Conservation (phyloP, 2,113 vertebrate genomes). For the Sylvia atricapilla region DNA sequence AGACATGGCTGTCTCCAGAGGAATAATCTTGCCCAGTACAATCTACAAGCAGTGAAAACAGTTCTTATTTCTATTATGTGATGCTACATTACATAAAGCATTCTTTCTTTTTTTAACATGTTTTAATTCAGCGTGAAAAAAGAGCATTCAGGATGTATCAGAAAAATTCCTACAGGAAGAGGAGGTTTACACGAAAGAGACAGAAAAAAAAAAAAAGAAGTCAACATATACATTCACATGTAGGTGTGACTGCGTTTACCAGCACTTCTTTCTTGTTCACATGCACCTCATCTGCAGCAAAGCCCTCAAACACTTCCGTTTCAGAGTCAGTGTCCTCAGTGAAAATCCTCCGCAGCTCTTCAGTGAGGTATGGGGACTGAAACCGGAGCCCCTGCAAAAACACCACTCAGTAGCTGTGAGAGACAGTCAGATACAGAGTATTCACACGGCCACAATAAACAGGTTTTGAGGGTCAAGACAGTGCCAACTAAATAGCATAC, state of each 20-base stretch:
- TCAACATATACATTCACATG: neutral
- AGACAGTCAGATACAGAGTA: neutral
- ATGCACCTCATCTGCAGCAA: constrained; percentile 65
- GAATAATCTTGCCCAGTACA: neutral
- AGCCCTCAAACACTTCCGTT: constrained; percentile 85
- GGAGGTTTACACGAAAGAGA: neutral
- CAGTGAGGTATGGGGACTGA: constrained; percentile 80
- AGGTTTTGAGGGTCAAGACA: neutral
- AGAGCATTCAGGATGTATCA: neutral
- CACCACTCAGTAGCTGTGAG: neutral
- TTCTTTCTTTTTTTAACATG: neutral
- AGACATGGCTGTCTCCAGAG: neutral
- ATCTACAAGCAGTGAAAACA: neutral
- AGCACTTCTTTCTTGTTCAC: constrained; percentile 41
- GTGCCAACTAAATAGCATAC: neutral
- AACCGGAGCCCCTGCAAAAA: constrained; percentile 71
- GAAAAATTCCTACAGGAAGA: neutral
- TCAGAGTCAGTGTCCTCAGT: constrained; percentile 89
- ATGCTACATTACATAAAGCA: neutral
- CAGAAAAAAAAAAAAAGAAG: neutral
- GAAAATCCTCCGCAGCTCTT: constrained; percentile 84
- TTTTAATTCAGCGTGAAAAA: neutral
- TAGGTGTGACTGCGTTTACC: constrained; percentile 39
- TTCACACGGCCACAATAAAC: neutral
- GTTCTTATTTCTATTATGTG: neutral